Percentiles rank a stretch among this genome's conserved stretches.
Evolutionary conservation across 2,888 invertebrate species (phyloP).

Genomic region (Helobdella robusta): DNA sequence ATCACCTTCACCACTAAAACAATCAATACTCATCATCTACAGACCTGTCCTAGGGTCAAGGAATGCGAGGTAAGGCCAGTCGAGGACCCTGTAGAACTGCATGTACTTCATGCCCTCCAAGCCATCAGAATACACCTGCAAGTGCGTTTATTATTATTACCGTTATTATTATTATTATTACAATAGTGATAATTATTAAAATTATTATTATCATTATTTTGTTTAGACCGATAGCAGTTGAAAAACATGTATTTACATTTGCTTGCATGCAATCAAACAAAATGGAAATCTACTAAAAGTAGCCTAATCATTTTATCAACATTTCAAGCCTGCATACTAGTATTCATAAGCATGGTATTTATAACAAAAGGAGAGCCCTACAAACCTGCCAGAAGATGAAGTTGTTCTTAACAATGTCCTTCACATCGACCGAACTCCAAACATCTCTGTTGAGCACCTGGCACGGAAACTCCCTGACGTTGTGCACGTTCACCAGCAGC

Average conservation of each 20-base stretch:
- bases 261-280: neutral
- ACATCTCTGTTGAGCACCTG: slow-evolving; percentile 64
- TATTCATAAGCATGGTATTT: neutral
- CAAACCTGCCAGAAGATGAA: slow-evolving; percentile 62
- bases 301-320: neutral
- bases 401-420: slow-evolving; percentile 57
- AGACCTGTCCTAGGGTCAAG: slow-evolving; percentile 61
- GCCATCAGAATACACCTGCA: slow-evolving; percentile 53
- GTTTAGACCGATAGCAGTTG: neutral
- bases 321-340: too few relatives aligned
- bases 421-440: slow-evolving; percentile 59
- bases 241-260: neutral
- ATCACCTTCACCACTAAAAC: neutral
- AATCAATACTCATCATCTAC: slow-evolving; percentile 17
- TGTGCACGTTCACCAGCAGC: slow-evolving; percentile 64
- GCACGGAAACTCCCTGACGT: slow-evolving; percentile 61
- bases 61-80: slow-evolving; percentile 60
- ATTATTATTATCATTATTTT: too few relatives aligned
- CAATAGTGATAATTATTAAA: slow-evolving; percentile 18
- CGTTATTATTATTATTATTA: too few relatives aligned
- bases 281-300: neutral
- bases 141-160: slow-evolving; percentile 22
- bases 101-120: slow-evolving; percentile 59
- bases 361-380: neutral
- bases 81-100: slow-evolving; percentile 58